phyloP scores from a whole-genome alignment of 1,140 invertebrate genomes.

The Aphaenogaster rudis region DNA sequence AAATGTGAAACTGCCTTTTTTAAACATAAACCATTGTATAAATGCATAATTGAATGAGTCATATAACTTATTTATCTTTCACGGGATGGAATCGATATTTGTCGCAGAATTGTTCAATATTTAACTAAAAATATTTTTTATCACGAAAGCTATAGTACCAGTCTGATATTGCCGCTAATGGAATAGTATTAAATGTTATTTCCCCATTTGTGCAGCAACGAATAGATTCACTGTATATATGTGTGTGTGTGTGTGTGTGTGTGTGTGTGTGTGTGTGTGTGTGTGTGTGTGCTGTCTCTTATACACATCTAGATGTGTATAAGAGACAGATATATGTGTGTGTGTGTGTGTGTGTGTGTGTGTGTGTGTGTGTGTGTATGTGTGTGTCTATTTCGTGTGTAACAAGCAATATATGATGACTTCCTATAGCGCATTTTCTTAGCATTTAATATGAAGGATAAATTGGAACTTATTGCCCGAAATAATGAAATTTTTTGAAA shows the following conservation, averaged over 20 bases:
- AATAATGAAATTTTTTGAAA: conserved; percentile 1
- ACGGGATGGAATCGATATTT: background rate
- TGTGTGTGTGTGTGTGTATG: no score
- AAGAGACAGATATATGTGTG: no score
- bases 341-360: no score
- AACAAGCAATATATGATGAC: background rate
- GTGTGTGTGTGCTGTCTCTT: no score
- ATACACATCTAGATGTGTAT: no score
- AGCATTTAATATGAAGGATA: background rate
- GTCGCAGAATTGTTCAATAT: background rate
- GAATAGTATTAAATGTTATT: background rate
- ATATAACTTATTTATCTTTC: background rate
- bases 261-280: background rate
- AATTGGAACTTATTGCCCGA: conserved; percentile 24
- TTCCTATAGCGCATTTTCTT: background rate
- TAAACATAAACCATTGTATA: background rate
- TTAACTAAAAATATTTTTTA: conserved; percentile 30
- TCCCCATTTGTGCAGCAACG: background rate
- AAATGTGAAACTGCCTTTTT: background rate
- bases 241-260: no score
- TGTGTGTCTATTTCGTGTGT: background rate
- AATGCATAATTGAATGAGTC: background rate
- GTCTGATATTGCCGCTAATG: conserved; percentile 3
- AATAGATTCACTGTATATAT: background rate
- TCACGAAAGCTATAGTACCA: background rate